Evolutionary conservation across 1,140 invertebrate genomes (phyloP).

Genomic region (Aphaenogaster ashmeadi): DNA sequence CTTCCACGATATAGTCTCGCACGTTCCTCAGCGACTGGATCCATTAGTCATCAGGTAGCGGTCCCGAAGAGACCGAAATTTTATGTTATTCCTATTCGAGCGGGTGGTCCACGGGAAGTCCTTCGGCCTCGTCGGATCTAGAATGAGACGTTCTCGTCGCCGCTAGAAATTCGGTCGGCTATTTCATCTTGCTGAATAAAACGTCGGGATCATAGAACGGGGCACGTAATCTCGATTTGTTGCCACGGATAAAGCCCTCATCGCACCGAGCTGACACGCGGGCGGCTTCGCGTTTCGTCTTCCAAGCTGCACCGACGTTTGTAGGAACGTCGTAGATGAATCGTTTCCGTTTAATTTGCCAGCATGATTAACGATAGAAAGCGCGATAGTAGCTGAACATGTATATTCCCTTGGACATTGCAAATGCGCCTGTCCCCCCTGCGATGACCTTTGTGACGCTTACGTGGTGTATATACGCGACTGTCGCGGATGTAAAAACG

Average conservation of each 20-base stretch:
- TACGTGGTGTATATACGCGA: conserved; percentile 51
- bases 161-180: conserved; percentile 28
- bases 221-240: conserved; percentile 52
- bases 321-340: conserved; percentile 71
- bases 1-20: conserved; percentile 28
- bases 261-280: conserved; percentile 46
- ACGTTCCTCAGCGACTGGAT: conserved; percentile 44
- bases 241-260: conserved; percentile 51
- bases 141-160: background rate
- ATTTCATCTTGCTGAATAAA: conserved; percentile 16
- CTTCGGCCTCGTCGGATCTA: conserved; percentile 52
- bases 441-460: conserved; percentile 70
- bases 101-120: conserved; percentile 66
- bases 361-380: conserved; percentile 76
- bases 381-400: conserved; percentile 73
- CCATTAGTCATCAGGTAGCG: conserved; percentile 72
- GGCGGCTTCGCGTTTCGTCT: conserved; percentile 56
- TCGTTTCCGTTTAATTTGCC: conserved; percentile 74
- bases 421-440: conserved; percentile 41
- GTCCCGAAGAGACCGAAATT: conserved; percentile 35
- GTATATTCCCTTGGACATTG: conserved; percentile 70
- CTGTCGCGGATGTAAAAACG: conserved; percentile 44
- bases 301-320: conserved; percentile 44
- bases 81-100: conserved; percentile 65
- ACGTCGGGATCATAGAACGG: conserved; percentile 13